Conservation (phyloP, 2,888 invertebrate genomes). For the Coremacera marginata region DNA sequence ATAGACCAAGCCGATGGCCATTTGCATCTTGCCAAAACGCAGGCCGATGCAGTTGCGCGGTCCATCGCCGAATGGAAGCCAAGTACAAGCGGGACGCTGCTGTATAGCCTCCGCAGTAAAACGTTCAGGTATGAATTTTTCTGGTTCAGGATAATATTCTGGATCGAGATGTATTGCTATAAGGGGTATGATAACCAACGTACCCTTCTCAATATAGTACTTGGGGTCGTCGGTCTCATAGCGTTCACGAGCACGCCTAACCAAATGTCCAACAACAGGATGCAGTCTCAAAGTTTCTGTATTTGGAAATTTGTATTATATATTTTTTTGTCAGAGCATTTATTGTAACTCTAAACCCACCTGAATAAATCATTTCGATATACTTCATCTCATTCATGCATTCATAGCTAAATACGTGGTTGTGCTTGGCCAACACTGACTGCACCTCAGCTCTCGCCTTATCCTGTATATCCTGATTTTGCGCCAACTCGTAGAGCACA, state of each 20-base stretch:
- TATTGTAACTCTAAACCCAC: constrained; percentile 60
- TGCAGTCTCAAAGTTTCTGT: constrained; percentile 70
- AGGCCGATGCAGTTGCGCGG: constrained; percentile 62
- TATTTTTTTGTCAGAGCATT: too few species aligned
- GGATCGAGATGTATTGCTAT: constrained; percentile 70
- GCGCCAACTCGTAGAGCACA: constrained; percentile 52
- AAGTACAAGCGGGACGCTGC: constrained; percentile 56
- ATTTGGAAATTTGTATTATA: constrained; percentile 35
- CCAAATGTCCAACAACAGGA: constrained; percentile 66
- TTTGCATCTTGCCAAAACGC: constrained; percentile 63
- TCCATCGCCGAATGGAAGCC: constrained; percentile 63
- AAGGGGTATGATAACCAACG: constrained; percentile 71
- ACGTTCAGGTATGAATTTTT: constrained; percentile 69
- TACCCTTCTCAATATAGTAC: constrained; percentile 70
- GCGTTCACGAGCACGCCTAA: constrained; percentile 62
- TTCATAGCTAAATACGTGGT: constrained; percentile 69
- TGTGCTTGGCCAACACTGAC: constrained; percentile 58
- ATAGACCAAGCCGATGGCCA: constrained; percentile 54
- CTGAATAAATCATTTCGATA: constrained; percentile 69
- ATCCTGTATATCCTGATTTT: constrained; percentile 50
- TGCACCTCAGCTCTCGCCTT: constrained; percentile 62
- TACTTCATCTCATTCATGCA: constrained; percentile 69
- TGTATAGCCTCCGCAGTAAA: constrained; percentile 63
- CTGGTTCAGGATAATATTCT: constrained; percentile 68
- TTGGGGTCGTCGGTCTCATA: constrained; percentile 62